Conservation (phyloP, 2,797 vertebrate species). For the Leucoraja ocellata region DNA sequence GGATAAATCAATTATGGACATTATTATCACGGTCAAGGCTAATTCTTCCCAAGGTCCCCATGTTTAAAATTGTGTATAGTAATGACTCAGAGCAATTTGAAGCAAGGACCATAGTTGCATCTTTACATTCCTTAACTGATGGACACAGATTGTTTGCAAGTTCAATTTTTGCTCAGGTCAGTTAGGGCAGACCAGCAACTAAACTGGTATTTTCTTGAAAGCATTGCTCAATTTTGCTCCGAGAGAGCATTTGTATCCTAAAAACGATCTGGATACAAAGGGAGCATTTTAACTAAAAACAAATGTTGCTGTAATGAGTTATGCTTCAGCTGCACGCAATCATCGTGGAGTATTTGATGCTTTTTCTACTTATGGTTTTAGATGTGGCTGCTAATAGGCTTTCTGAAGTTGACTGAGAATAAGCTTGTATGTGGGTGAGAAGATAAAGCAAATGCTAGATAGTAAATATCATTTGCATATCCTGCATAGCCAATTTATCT, state of each 20-base stretch:
- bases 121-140: background rate
- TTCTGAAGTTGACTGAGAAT: background rate
- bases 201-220: background rate
- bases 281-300: constrained; percentile 2
- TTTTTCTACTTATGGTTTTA: background rate
- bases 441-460: constrained; percentile 18
- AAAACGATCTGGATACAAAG: constrained; percentile 12
- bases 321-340: background rate
- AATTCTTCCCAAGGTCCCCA: background rate
- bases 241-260: background rate
- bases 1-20: background rate
- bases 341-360: constrained; percentile 1
- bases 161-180: background rate
- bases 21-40: background rate
- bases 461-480: constrained; percentile 19
- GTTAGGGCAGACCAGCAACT: background rate
- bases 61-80: background rate
- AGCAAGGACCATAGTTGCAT: background rate
- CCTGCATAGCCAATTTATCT: constrained; percentile 8
- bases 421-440: constrained; percentile 13
- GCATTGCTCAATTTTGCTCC: background rate
- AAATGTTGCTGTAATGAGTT: background rate
- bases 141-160: background rate
- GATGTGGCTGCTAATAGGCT: constrained; percentile 13
- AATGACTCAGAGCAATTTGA: background rate